Evolutionary conservation across 2,888 invertebrate genomes (phyloP).

Genomic region (Tenodera sinensis): DNA sequence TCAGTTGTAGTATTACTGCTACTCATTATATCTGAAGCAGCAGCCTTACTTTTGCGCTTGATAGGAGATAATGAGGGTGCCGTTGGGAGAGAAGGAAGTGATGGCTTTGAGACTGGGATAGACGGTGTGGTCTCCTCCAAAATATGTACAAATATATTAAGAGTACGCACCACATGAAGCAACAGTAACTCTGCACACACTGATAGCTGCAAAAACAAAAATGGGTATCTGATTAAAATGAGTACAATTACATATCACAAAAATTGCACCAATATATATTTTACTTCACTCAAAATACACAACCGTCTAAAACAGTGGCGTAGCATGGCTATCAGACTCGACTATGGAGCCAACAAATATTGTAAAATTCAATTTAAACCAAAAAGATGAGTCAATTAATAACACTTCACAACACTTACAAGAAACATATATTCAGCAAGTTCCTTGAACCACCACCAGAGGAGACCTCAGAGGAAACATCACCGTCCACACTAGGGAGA

Average conservation of each 20-base stretch:
- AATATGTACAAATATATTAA: slow-evolving; percentile 72
- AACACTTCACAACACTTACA: no score
- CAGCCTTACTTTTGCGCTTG: slow-evolving; percentile 27
- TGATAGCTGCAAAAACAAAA: slow-evolving; percentile 43
- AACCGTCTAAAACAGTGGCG: neutral
- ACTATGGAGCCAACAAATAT: no score
- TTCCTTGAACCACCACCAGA: no score
- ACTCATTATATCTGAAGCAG: neutral
- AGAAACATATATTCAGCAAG: no score
- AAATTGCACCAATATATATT: neutral
- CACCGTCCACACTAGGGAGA: no score
- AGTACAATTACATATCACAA: neutral
- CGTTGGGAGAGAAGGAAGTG: slow-evolving; percentile 40
- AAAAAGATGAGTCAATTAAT: no score
- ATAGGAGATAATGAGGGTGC: slow-evolving; percentile 32
- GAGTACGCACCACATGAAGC: slow-evolving; percentile 62
- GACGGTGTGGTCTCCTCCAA: slow-evolving; percentile 65
- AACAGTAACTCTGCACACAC: slow-evolving; percentile 61
- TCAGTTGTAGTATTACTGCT: neutral
- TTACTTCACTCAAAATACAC: neutral
- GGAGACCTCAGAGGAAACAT: no score
- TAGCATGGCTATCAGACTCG: no score
- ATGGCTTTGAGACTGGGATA: slow-evolving; percentile 51
- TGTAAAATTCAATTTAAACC: no score
- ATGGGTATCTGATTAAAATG: neutral